Percentiles rank a stretch among this genome's conserved stretches.
Conservation (phyloP, 2,888 invertebrate genomes). For the Physocephala rufipes region DNA sequence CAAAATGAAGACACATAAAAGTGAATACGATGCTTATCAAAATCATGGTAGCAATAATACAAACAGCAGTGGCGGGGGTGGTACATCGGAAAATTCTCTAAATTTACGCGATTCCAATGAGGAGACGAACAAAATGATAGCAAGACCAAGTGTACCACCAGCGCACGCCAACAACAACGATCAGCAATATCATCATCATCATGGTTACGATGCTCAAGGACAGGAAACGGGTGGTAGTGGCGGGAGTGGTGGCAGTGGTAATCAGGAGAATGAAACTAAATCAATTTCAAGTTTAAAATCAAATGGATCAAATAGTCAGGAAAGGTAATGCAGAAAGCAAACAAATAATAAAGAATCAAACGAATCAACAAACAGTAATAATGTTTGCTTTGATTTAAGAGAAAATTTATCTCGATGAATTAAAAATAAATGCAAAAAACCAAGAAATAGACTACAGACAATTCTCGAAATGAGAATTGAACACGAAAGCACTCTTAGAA, state of each 20-base stretch:
- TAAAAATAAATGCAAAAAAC: no score
- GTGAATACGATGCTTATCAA: constrained; percentile 53
- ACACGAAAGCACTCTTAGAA: background rate
- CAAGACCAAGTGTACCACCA: constrained; percentile 7
- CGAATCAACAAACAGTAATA: no score
- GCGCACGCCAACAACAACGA: no score
- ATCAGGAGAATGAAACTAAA: constrained; percentile 91
- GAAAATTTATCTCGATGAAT: background rate
- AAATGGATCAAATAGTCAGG: constrained; percentile 80
- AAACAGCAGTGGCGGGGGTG: constrained; percentile 34
- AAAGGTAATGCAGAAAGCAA: constrained; percentile 69
- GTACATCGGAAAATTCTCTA: constrained; percentile 37
- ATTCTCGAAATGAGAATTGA: no score
- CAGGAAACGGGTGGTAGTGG: constrained; percentile 88
- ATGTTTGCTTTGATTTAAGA: no score
- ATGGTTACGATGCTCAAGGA: constrained; percentile 87
- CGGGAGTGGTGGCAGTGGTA: constrained; percentile 90
- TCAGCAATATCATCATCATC: constrained; percentile 15
- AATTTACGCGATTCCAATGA: constrained; percentile 41
- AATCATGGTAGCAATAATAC: constrained; percentile 48
- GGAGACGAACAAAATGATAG: constrained; percentile 11
- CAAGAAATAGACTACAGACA: no score
- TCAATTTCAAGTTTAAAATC: constrained; percentile 85
- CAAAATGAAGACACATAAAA: constrained; percentile 56
- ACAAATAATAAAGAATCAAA: no score